These are phyloP conservation scores for Triplophysa bombifrons DNA, from an alignment of 2,797 vertebrate genomes.

Conservation along the genomic window DNA sequence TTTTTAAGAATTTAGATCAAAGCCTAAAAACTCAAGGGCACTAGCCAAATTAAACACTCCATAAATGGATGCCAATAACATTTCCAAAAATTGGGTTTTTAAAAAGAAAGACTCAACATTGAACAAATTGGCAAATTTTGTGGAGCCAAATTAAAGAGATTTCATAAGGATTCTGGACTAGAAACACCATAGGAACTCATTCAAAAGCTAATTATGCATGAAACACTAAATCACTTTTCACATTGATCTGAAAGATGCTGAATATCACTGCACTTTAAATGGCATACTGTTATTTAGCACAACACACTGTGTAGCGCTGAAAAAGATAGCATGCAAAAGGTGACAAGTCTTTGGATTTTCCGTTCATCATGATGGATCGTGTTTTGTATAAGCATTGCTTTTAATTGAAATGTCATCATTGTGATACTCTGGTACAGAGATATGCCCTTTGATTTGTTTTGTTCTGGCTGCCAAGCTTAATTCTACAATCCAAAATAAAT, in stretches of 20 bases:
- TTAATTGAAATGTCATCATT: background rate
- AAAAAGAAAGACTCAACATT: too few species aligned
- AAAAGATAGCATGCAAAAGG: slow-evolving; percentile 68
- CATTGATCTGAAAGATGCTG: background rate
- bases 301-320: background rate
- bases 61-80: too few species aligned
- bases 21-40: too few species aligned
- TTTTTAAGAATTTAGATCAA: too few species aligned
- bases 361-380: background rate
- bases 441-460: background rate
- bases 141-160: too few species aligned
- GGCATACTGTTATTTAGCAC: slow-evolving; percentile 1
- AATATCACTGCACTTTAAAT: slow-evolving; percentile 12
- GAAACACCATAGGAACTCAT: background rate
- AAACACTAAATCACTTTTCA: slow-evolving; percentile 11
- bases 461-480: background rate
- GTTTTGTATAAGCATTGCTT: background rate
- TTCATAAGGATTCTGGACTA: too few species aligned
- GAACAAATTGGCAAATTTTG: too few species aligned
- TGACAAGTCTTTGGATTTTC: slow-evolving; percentile 72
- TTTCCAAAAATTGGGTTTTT: too few species aligned
- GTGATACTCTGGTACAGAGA: background rate
- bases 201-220: background rate
- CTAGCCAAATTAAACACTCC: too few species aligned
- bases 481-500: background rate